Evolutionary conservation across 30 jellyfish, hydroid and myxozoan species (phyloP).

Genomic region (Sanderia malayensis): DNA sequence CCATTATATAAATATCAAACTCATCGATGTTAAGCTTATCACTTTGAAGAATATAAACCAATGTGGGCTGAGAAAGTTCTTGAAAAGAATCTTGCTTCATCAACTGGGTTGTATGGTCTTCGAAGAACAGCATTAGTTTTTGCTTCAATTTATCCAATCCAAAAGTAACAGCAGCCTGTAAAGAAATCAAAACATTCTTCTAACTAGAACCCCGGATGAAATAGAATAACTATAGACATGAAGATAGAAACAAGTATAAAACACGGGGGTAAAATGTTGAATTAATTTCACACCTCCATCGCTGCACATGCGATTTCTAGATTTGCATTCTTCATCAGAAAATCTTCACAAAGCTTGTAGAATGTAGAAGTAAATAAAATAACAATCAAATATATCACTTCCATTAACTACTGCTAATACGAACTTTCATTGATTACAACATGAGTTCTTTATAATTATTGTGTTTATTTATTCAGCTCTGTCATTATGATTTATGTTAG

Average conservation of each 20-base stretch:
- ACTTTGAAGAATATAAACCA: slow-evolving; percentile 63
- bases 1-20: slow-evolving; percentile 52
- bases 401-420: too few species aligned
- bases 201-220: too few species aligned
- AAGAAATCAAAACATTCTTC: not conserved
- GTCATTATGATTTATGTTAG: too few species aligned
- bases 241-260: not conserved
- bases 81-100: slow-evolving; percentile 51
- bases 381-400: too few species aligned
- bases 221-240: too few species aligned
- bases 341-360: slow-evolving; percentile 66
- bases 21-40: slow-evolving; percentile 79
- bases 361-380: not conserved
- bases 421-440: too few species aligned
- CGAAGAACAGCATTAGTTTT: slow-evolving; percentile 63
- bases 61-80: slow-evolving; percentile 64
- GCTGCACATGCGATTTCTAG: slow-evolving; percentile 75
- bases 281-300: slow-evolving; percentile 51
- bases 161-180: slow-evolving; percentile 84
- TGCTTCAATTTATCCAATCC: slow-evolving; percentile 57
- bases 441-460: too few species aligned
- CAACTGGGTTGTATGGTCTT: slow-evolving; percentile 54
- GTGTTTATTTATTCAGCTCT: too few species aligned
- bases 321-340: slow-evolving; percentile 47
- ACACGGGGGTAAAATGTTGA: not conserved